Conservation (phyloP, 2,888 invertebrate genomes). For the Orgyia antiqua region DNA sequence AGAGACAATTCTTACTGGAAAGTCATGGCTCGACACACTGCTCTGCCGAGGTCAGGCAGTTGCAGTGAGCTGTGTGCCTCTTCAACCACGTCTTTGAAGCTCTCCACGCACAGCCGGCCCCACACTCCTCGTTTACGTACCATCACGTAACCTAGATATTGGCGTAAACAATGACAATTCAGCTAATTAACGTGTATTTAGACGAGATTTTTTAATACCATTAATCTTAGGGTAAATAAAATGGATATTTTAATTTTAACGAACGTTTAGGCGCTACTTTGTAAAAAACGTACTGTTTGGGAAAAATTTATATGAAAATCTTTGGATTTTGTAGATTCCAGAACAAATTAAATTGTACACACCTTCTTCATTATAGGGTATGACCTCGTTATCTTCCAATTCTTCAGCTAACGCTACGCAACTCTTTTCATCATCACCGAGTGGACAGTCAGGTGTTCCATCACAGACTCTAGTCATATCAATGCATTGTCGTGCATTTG, state of each 20-base stretch:
- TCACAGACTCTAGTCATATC: conserved; percentile 83
- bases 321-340: too few species aligned
- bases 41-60: conserved; percentile 83
- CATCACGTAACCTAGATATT: conserved; percentile 80
- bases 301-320: too few species aligned
- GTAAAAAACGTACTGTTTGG: too few species aligned
- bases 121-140: conserved; percentile 86
- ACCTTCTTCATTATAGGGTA: conserved; percentile 81
- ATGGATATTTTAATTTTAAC: too few species aligned
- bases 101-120: conserved; percentile 87
- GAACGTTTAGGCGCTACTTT: too few species aligned
- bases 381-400: conserved; percentile 74
- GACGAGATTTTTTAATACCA: too few species aligned
- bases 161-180: too few species aligned
- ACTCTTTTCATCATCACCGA: conserved; percentile 86
- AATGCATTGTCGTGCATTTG: conserved; percentile 84
- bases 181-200: too few species aligned
- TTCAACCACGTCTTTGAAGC: conserved; percentile 78
- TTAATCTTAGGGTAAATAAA: too few species aligned
- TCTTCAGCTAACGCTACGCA: conserved; percentile 82
- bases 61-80: conserved; percentile 79
- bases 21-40: conserved; percentile 87
- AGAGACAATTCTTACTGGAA: conserved; percentile 81
- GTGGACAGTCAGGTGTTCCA: conserved; percentile 83
- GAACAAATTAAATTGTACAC: too few species aligned